Conservation (phyloP, 2,113 vertebrate genomes). For the Lycaon pictus region DNA sequence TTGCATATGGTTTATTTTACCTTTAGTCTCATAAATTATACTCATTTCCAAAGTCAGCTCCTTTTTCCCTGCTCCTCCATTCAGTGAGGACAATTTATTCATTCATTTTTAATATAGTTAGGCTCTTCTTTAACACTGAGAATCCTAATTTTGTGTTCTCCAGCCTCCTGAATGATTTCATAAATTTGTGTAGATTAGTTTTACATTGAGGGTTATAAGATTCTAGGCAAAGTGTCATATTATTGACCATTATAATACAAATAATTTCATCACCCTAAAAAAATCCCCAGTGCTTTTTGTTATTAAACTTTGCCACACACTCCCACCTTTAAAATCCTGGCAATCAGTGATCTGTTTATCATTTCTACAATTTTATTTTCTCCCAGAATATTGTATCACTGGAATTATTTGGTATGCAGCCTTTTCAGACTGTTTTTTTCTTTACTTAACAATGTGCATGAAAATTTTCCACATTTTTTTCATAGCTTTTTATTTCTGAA, state of each 20-base stretch:
- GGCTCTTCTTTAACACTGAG: not conserved
- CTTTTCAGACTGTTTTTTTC: not conserved
- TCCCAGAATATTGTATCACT: not conserved
- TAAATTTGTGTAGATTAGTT: not conserved
- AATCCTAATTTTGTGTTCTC: not conserved
- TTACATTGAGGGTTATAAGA: not conserved
- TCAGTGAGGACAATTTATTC: not conserved
- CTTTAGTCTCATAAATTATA: not conserved
- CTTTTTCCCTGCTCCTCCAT: not conserved
- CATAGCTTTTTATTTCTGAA: not conserved
- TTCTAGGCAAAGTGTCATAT: not conserved
- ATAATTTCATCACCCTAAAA: not conserved
- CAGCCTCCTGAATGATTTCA: not conserved
- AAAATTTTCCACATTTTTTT: not conserved
- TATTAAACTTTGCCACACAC: not conserved
- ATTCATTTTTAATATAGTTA: not conserved
- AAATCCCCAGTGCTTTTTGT: not conserved
- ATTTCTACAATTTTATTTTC: not conserved
- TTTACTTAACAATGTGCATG: not conserved
- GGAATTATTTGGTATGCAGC: not conserved
- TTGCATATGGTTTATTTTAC: not conserved
- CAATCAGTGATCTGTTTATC: not conserved
- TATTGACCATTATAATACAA: not conserved
- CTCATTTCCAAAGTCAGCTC: not conserved
- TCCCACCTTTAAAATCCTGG: not conserved